These are phyloP conservation scores for Oreochromis niloticus DNA, from an alignment of 2,113 vertebrate species.

Conservation along the genomic window DNA sequence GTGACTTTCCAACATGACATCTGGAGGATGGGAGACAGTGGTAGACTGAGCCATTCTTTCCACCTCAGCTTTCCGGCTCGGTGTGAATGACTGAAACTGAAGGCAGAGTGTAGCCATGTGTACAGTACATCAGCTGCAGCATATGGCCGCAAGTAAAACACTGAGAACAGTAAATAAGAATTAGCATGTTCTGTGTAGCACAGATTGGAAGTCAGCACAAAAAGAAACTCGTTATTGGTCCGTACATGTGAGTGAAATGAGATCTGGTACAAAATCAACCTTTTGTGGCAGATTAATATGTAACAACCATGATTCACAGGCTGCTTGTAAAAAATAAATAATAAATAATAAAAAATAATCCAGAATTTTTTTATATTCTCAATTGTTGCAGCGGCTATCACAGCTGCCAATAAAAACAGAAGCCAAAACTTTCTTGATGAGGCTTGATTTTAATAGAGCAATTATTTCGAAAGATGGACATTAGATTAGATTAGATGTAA, in stretches of 20 bases:
- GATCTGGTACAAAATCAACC: neutral
- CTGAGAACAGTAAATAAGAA: neutral
- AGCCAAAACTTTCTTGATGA: neutral
- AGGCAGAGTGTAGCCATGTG: neutral
- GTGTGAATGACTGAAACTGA: neutral
- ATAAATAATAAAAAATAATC: no score
- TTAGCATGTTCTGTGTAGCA: neutral
- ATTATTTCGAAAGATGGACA: neutral
- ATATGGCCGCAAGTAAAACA: neutral
- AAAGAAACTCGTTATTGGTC: neutral
- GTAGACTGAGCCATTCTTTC: neutral
- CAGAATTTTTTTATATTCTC: neutral
- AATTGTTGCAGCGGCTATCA: neutral
- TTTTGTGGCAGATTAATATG: neutral
- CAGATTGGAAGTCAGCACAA: neutral
- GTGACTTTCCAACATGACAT: slow-evolving; percentile 34
- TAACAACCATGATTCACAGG: neutral
- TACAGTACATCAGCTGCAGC: neutral
- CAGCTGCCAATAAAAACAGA: neutral
- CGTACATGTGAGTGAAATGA: neutral
- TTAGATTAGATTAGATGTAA: neutral
- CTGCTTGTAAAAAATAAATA: neutral
- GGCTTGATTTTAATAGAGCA: neutral
- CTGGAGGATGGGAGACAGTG: slow-evolving; percentile 1
- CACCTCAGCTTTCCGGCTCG: neutral